Conservation (phyloP, 2,113 vertebrate species). For the Pomatostomus ruficeps region DNA sequence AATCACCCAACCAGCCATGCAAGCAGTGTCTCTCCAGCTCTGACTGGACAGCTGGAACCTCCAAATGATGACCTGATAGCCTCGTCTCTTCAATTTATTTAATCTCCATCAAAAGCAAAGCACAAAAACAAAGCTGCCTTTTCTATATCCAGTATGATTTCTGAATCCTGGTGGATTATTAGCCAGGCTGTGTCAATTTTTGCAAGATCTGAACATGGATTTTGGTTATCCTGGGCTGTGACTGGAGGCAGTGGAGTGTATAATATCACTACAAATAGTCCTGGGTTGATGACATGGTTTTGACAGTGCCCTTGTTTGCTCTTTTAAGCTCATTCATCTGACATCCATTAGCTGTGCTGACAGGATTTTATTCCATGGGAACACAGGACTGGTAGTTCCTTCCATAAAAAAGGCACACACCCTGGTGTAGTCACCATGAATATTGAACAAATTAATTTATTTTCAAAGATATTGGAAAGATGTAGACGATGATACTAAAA, state of each 20-base stretch:
- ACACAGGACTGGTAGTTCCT: slow-evolving; percentile 14
- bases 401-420: neutral
- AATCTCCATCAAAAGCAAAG: slow-evolving; percentile 77
- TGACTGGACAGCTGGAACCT: slow-evolving; percentile 81
- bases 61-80: slow-evolving; percentile 77
- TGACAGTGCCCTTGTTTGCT: slow-evolving; percentile 66
- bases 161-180: slow-evolving; percentile 69
- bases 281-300: slow-evolving; percentile 61
- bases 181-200: slow-evolving; percentile 49
- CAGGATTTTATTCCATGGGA: slow-evolving; percentile 55
- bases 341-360: slow-evolving; percentile 66
- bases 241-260: slow-evolving; percentile 58
- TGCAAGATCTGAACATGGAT: slow-evolving; percentile 43
- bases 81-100: slow-evolving; percentile 70
- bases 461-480: neutral
- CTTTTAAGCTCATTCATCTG: slow-evolving; percentile 51
- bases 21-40: slow-evolving; percentile 75
- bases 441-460: neutral
- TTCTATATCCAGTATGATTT: slow-evolving; percentile 58
- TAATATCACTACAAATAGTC: slow-evolving; percentile 53
- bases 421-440: neutral
- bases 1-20: slow-evolving; percentile 50
- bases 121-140: slow-evolving; percentile 74
- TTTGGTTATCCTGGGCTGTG: slow-evolving; percentile 47
- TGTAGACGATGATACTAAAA: neutral